Conservation (phyloP, 1,140 invertebrate genomes). For the Heliconius eleuchia region DNA sequence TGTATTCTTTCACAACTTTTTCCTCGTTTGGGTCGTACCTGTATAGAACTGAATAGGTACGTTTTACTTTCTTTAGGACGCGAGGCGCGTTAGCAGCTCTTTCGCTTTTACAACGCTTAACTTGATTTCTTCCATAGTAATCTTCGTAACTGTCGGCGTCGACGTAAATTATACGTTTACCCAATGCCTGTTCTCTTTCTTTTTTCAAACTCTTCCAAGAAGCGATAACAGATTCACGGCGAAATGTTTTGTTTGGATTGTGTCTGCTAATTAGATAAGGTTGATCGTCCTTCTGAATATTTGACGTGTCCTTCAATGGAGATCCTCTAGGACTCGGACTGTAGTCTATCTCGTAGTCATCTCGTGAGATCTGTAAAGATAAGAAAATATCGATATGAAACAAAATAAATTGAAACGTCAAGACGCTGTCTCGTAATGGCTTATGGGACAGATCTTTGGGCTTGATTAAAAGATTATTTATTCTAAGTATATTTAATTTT, state of each 20-base stretch:
- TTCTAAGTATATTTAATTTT: constrained; percentile 61
- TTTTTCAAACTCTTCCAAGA: constrained; percentile 76
- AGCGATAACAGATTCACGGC: constrained; percentile 72
- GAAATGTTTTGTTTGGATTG: constrained; percentile 76
- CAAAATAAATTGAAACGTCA: constrained; percentile 17
- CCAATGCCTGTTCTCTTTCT: constrained; percentile 71
- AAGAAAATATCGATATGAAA: constrained; percentile 23
- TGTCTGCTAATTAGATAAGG: constrained; percentile 71
- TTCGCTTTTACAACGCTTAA: constrained; percentile 75
- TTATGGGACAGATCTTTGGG: constrained; percentile 38
- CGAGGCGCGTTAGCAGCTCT: constrained; percentile 55
- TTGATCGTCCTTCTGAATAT: constrained; percentile 68
- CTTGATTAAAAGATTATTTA: constrained; percentile 56
- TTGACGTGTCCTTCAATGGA: constrained; percentile 73
- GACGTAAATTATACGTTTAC: constrained; percentile 69
- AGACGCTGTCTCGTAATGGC: constrained; percentile 44
- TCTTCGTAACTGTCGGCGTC: constrained; percentile 71
- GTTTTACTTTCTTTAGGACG: constrained; percentile 69
- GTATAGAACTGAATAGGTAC: constrained; percentile 75
- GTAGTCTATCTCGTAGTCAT: constrained; percentile 75
- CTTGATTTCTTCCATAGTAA: constrained; percentile 73
- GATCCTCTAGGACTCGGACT: constrained; percentile 68
- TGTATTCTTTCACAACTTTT: constrained; percentile 75
- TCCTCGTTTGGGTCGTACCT: constrained; percentile 73
- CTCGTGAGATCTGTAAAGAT: constrained; percentile 70